A percentile compares a stretch with the other conserved stretches of the same genome.
Evolutionary conservation across 2,797 vertebrate species (phyloP).

Genomic region (Acipenser transmontanus): DNA sequence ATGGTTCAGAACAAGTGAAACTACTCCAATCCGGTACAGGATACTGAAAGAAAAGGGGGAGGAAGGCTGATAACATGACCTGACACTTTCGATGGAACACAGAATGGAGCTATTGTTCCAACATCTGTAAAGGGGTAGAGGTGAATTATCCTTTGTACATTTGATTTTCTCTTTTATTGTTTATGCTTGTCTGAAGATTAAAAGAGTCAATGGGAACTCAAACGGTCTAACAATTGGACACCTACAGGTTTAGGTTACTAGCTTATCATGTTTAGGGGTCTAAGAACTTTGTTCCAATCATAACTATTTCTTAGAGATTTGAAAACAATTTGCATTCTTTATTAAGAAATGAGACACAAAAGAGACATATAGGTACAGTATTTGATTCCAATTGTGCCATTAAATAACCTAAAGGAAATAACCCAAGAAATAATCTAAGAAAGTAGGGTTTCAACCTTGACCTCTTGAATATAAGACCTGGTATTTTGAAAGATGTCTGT

Average conservation of each 20-base stretch:
- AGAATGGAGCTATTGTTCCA: not conserved
- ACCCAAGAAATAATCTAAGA: too few relatives aligned
- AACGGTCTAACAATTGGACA: not conserved
- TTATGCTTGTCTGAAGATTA: not conserved
- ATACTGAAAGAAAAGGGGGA: not conserved
- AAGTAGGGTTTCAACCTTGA: too few relatives aligned
- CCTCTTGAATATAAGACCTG: not conserved
- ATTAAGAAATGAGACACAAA: too few relatives aligned
- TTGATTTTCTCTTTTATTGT: not conserved
- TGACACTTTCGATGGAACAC: not conserved
- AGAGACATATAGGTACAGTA: too few relatives aligned
- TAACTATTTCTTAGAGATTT: too few relatives aligned
- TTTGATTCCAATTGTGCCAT: too few relatives aligned
- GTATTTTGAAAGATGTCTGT: not conserved
- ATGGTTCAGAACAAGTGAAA: not conserved
- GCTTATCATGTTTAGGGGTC: too few relatives aligned
- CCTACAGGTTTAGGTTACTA: too few relatives aligned
- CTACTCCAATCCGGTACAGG: not conserved
- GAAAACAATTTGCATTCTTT: too few relatives aligned
- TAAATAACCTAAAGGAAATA: too few relatives aligned
- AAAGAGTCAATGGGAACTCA: not conserved
- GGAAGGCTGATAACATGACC: not conserved
- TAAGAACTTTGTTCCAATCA: too few relatives aligned
- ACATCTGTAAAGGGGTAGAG: not conserved
- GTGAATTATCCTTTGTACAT: not conserved